Evolutionary conservation across 2,888 invertebrate species (phyloP).

Genomic region (Trisateles emortualis): DNA sequence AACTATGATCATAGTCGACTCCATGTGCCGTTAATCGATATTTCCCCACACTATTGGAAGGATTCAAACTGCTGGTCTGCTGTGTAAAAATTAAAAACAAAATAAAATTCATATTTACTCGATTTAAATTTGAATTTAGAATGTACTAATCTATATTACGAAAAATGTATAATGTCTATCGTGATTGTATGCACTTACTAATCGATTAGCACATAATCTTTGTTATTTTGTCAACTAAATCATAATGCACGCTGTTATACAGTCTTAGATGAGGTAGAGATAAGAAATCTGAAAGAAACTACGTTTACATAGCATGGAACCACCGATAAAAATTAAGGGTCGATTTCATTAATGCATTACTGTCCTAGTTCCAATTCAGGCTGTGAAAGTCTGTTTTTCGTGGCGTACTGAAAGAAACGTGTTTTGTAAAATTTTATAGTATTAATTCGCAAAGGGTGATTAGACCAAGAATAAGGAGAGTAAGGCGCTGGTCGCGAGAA

Average conservation of each 20-base stretch:
- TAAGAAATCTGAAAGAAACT: constrained; percentile 4
- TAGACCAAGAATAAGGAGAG: constrained; percentile 27
- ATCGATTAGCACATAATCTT: constrained; percentile 1
- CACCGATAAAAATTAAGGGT: constrained; percentile 43
- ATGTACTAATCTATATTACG: background rate
- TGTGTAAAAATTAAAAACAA: constrained; percentile 40
- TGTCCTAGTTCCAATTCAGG: constrained; percentile 56
- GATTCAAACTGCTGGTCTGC: constrained; percentile 37
- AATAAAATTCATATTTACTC: background rate
- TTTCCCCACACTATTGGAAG: constrained; percentile 18
- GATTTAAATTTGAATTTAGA: constrained; percentile 1
- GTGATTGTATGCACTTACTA: constrained; percentile 1
- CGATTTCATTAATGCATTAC: constrained; percentile 50
- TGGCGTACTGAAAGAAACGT: constrained; percentile 33
- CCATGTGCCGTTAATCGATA: constrained; percentile 70
- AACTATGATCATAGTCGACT: constrained; percentile 80
- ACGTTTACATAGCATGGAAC: constrained; percentile 42
- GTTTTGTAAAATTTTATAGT: constrained; percentile 33
- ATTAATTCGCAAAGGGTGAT: constrained; percentile 33
- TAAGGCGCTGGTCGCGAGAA: constrained; percentile 73
- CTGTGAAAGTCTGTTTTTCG: constrained; percentile 66
- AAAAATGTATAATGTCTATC: background rate
- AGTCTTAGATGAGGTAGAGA: background rate
- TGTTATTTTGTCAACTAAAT: background rate
- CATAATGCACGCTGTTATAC: background rate